Evolutionary conservation across 2,797 vertebrate genomes (phyloP).

Genomic region (Alauda arvensis): DNA sequence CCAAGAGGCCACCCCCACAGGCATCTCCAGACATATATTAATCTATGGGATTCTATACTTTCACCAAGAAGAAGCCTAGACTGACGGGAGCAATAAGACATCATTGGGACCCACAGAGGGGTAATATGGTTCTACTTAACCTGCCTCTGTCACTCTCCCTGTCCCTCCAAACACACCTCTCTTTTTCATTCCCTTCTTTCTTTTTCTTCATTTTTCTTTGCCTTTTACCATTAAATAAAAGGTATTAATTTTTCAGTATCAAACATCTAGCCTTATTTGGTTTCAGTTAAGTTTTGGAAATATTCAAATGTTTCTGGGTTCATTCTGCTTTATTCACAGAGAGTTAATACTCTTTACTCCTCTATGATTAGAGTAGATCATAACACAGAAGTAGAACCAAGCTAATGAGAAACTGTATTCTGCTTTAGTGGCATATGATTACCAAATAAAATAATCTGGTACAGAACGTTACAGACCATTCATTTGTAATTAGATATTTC

Average conservation of each 20-base stretch:
- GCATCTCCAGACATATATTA: rapidly evolving
- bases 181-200: not conserved
- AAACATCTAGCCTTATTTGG: not conserved
- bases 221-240: not conserved
- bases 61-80: not conserved
- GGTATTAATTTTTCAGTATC: not conserved
- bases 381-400: not conserved
- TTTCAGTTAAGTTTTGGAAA: not conserved
- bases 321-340: not conserved
- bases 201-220: not conserved
- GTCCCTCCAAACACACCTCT: too few relatives aligned
- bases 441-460: not conserved
- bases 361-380: not conserved
- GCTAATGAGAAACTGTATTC: not conserved
- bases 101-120: not conserved
- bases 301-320: not conserved
- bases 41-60: not conserved
- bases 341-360: not conserved
- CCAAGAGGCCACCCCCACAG: not conserved
- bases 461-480: not conserved
- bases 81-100: not conserved
- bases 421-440: not conserved
- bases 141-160: not conserved
- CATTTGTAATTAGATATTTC: not conserved
- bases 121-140: not conserved